phyloP scores from a whole-genome alignment of 1,140 invertebrate species.

The Penaeus japonicus region DNA sequence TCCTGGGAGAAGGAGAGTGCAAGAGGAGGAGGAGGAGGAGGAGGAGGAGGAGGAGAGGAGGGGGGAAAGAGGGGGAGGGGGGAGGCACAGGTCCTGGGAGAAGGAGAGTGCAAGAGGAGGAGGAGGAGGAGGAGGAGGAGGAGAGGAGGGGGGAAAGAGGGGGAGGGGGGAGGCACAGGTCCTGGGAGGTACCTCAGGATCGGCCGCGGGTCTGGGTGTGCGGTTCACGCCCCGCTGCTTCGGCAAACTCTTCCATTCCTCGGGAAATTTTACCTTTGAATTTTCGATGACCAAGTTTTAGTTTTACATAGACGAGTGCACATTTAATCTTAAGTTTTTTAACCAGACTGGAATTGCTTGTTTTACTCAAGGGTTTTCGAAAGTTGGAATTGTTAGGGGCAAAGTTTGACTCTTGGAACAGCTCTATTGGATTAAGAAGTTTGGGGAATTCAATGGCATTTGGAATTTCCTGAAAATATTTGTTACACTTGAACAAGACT shows the following conservation, averaged over 20 bases:
- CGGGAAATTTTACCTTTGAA: constrained; percentile 50
- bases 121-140: too few species aligned
- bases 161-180: neutral
- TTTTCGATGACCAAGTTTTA: constrained; percentile 56
- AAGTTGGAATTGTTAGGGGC: constrained; percentile 51
- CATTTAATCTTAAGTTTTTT: constrained; percentile 44
- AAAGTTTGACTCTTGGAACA: constrained; percentile 24
- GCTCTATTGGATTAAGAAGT: constrained; percentile 50
- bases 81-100: neutral
- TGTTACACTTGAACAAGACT: constrained; percentile 41
- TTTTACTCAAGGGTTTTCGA: neutral
- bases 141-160: too few species aligned
- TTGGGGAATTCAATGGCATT: constrained; percentile 41
- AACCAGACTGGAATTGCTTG: neutral
- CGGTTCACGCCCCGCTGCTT: constrained; percentile 18
- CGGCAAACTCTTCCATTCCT: constrained; percentile 35
- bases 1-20: neutral
- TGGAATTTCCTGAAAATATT: constrained; percentile 31
- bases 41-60: neutral
- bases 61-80: neutral
- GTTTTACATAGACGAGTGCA: constrained; percentile 55
- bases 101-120: neutral
- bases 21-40: neutral
- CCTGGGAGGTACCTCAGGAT: too few species aligned
- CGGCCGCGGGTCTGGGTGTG: too few species aligned